Conservation (phyloP, 2,797 vertebrate species). For the Menidia menidia region DNA sequence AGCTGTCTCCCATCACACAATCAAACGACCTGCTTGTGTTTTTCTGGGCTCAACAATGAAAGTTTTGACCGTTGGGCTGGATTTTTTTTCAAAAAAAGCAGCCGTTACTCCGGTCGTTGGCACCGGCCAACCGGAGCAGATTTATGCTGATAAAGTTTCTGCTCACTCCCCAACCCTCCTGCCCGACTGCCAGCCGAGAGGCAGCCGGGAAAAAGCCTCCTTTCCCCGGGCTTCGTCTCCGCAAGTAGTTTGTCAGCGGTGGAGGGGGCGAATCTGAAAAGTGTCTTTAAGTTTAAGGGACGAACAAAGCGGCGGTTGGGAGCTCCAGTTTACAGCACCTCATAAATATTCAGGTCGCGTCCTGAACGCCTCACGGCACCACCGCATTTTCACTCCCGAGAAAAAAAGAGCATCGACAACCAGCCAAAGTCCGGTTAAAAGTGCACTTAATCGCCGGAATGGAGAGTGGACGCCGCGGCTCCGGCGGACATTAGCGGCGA, state of each 20-base stretch:
- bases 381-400: constrained; percentile 83
- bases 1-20: background rate
- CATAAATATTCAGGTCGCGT: constrained; percentile 99
- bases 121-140: constrained; percentile 42
- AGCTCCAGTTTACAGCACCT: constrained; percentile 83
- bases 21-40: background rate
- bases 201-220: background rate
- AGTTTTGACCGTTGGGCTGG: background rate
- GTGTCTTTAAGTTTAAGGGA: constrained; percentile 88
- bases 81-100: background rate
- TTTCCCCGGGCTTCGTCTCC: background rate
- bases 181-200: constrained; percentile 12
- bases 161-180: constrained; percentile 74
- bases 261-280: constrained; percentile 70
- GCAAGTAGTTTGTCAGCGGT: constrained; percentile 85
- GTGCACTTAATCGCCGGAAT: constrained; percentile 53
- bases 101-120: background rate
- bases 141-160: constrained; percentile 89
- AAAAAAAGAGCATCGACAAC: constrained; percentile 63
- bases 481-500: constrained; percentile 38
- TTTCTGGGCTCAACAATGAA: background rate
- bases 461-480: constrained; percentile 50
- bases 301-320: constrained; percentile 94
- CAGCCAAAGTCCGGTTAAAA: constrained; percentile 76
- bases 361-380: constrained; percentile 88